Base-by-base conservation (phyloP, 2,888 invertebrate genomes). In the Frankliniella intonsa region DNA sequence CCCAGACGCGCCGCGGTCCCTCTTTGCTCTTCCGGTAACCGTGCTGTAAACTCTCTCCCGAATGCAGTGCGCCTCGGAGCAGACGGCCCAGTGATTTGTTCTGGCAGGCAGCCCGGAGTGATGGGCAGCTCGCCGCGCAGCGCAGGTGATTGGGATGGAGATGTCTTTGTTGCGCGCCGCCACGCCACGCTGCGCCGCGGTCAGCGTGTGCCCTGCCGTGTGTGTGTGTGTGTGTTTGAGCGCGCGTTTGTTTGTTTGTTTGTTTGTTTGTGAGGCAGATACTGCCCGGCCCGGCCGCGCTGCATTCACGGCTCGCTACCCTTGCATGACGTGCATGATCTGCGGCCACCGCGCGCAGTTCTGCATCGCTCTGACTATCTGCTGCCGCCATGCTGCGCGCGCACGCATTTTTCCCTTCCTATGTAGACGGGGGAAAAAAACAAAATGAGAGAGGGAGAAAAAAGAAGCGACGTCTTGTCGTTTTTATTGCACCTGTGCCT, bases 21-120 rank as follows among this genome's bases (percentile, higher is more conserved):
- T 38, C 38, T 38, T 5, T 38, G 38, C 38, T 22, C 69, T 76
- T 76, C 69, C 69, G 69, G 69, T 76, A 76, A 22, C 25, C 69
- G 25, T 76, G 69, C 69, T 76, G 22, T 25, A 76, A 22, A 25
- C 69, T 76, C 25, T 76, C 69, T 25, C 69, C 69, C 69, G n/a
- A n/a, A n/a, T n/a, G n/a, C n/a, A n/a, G n/a, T n/a, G 22, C 19
- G 65, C 19, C 65, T 9, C 19, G 65, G 65, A 17, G 65, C 19
- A 3, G 38, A 38, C 38, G 38, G 38, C 38, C 3, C 38, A 5
- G 62, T 62, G 62, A 62, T 17, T 62, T 62, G 62, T 62, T 62
- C 62, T n/a, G 62, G 55, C 55, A 55, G 55, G 9, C 55, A 55
- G 55, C 55, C 55, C 14, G 17, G 14, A 17, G 55, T n/a, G 17